Conservation (phyloP, 2,888 invertebrate species). For the Leptogaster cylindrica region DNA sequence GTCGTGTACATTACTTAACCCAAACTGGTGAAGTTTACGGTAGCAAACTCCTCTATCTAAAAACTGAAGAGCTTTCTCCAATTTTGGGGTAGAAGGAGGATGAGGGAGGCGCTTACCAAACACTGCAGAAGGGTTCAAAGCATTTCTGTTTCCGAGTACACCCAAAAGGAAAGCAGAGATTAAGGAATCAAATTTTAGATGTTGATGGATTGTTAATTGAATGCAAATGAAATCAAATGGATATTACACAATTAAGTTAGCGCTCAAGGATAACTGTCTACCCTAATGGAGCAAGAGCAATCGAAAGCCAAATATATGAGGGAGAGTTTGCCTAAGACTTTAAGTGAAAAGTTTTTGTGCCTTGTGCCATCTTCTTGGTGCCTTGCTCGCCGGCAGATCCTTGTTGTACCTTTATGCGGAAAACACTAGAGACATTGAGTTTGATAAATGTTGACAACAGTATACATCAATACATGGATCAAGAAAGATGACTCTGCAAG, state of each 20-base stretch:
- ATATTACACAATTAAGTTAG: conserved; percentile 49
- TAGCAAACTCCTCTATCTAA: conserved; percentile 21
- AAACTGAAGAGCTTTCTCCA: conserved; percentile 8
- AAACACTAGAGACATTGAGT: too few relatives aligned
- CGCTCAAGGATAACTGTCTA: conserved; percentile 47
- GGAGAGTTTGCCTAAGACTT: conserved; percentile 46
- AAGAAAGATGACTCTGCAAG: too few relatives aligned
- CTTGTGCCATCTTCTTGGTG: conserved; percentile 11
- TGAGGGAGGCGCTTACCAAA: not conserved
- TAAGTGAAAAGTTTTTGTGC: conserved; percentile 45
- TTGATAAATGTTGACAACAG: too few relatives aligned
- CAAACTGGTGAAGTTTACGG: conserved; percentile 11
- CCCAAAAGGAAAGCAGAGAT: conserved; percentile 45
- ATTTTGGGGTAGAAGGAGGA: not conserved
- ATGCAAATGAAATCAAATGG: conserved; percentile 53
- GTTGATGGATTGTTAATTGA: conserved; percentile 54
- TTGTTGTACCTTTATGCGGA: too few relatives aligned
- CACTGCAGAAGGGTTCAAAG: conserved; percentile 16
- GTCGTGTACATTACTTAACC: conserved; percentile 42
- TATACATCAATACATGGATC: too few relatives aligned
- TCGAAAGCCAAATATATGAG: conserved; percentile 47
- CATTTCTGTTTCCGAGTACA: conserved; percentile 19
- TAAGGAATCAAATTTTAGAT: conserved; percentile 51
- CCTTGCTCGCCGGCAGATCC: too few relatives aligned
- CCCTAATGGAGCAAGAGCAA: conserved; percentile 47